Percentiles rank a stretch among this genome's conserved stretches.
phyloP scores from a whole-genome alignment of 2,797 vertebrate genomes.

The Sebastes hubbsi region DNA sequence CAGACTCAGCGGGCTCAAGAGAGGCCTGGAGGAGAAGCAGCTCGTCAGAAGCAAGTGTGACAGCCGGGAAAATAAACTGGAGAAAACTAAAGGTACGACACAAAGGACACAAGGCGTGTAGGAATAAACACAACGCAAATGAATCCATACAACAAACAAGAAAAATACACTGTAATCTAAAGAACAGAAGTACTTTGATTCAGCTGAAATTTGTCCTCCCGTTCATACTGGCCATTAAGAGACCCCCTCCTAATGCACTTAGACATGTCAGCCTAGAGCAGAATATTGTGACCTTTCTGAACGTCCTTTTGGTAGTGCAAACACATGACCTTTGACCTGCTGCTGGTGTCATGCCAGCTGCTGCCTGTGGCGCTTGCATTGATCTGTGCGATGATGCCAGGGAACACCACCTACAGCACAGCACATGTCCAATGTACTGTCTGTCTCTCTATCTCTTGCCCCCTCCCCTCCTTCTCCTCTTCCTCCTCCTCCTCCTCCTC shows the following conservation, averaged over 20 bases:
- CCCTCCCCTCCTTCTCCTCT: neutral
- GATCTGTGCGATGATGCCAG: slow-evolving; percentile 42
- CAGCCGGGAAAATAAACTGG: slow-evolving; percentile 96
- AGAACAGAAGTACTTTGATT: neutral
- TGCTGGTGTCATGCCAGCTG: slow-evolving; percentile 34
- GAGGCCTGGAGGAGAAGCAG: slow-evolving; percentile 87
- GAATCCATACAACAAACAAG: neutral
- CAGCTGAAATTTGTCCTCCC: too few relatives aligned
- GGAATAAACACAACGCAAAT: neutral
- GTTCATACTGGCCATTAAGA: neutral
- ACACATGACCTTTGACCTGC: slow-evolving; percentile 2
- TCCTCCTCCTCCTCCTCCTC: neutral
- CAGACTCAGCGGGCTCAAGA: slow-evolving; percentile 87
- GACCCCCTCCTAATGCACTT: neutral
- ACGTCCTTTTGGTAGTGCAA: neutral
- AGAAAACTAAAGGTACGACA: slow-evolving; percentile 94
- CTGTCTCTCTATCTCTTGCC: neutral
- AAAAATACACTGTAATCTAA: neutral
- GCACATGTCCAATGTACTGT: slow-evolving; percentile 29
- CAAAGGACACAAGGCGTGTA: neutral
- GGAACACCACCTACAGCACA: slow-evolving; percentile 30
- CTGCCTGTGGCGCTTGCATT: slow-evolving; percentile 38
- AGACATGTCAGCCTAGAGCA: neutral
- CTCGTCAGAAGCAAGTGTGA: slow-evolving; percentile 87
- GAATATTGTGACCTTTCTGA: slow-evolving; percentile 21